Conservation (phyloP, 2,888 invertebrate genomes). For the Acanthosepion pharaonis region DNA sequence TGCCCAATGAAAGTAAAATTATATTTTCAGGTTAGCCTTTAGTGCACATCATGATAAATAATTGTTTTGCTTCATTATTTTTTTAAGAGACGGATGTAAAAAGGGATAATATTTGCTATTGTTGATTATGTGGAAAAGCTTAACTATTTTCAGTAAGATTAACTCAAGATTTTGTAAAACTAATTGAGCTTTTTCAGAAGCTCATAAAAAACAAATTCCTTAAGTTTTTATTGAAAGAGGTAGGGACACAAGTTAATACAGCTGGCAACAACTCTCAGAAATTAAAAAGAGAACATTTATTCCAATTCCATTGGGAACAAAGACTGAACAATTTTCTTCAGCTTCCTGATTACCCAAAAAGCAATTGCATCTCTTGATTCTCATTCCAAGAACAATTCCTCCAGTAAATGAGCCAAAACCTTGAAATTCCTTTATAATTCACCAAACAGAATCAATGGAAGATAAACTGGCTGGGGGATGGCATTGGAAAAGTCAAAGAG, state of each 20-base stretch:
- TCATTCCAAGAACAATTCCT: not conserved
- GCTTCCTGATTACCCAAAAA: constrained; percentile 1
- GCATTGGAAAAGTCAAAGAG: not conserved
- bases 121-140: not conserved
- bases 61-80: not conserved
- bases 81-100: not conserved
- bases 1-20: not conserved
- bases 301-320: not conserved
- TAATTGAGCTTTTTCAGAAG: not conserved
- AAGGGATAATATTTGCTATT: not conserved
- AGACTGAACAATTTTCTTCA: not conserved
- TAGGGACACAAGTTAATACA: not conserved
- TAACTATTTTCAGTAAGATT: not conserved
- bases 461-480: not conserved
- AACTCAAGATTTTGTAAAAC: not conserved
- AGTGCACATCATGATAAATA: not conserved
- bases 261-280: not conserved
- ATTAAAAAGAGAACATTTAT: not conserved
- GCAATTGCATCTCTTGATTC: not conserved
- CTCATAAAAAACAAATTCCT: not conserved
- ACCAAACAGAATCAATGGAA: not conserved
- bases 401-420: not conserved
- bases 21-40: not conserved
- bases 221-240: not conserved
- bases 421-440: not conserved